phyloP scores from a whole-genome alignment of 2,797 vertebrate species.

The Furcifer pardalis region DNA sequence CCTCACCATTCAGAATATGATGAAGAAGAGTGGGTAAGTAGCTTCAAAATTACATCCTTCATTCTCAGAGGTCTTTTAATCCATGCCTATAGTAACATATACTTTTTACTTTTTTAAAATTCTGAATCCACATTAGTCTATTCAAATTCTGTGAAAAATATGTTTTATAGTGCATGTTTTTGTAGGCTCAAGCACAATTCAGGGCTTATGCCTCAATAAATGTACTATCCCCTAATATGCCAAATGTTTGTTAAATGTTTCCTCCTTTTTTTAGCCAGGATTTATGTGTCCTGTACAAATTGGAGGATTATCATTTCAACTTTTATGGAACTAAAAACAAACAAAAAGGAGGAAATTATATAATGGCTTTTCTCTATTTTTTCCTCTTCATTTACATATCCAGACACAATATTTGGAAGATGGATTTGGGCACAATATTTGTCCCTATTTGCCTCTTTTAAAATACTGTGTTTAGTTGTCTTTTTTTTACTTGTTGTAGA shows the following conservation, averaged over 20 bases:
- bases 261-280: background rate
- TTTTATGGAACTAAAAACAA: background rate
- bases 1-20: constrained; percentile 95
- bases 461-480: background rate
- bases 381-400: background rate
- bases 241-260: background rate
- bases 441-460: background rate
- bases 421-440: background rate
- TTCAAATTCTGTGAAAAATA: background rate
- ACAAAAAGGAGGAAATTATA: background rate
- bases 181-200: background rate
- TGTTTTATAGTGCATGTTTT: background rate
- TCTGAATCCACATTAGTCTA: too few species aligned
- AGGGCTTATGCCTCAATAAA: background rate
- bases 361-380: background rate
- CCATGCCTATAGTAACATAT: background rate
- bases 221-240: background rate
- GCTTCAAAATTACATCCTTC: background rate
- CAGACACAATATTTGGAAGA: constrained; percentile 9
- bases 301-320: background rate
- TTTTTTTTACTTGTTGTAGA: background rate
- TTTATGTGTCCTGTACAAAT: background rate
- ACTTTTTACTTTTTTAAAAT: background rate
- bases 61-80: background rate
- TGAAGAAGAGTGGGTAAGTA: constrained; percentile 97